Evolutionary conservation across 2,888 invertebrate species (phyloP).

Genomic region (Heterodera filipjevi): DNA sequence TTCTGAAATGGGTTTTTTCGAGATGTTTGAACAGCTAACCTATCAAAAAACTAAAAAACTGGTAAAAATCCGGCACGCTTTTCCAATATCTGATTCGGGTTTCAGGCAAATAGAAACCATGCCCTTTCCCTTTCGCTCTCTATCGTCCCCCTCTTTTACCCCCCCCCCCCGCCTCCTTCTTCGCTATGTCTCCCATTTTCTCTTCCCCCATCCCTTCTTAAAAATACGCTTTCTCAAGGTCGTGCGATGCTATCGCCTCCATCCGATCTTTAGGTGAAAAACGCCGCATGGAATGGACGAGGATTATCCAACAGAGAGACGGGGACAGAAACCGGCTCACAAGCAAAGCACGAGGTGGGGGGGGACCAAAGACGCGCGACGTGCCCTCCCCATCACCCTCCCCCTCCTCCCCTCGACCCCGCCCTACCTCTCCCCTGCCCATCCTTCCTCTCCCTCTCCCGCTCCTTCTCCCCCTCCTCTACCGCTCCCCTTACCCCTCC

Average conservation of each 20-base stretch:
- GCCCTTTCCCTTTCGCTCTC: too few species aligned
- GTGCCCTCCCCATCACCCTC: neutral
- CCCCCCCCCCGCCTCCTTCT: too few species aligned
- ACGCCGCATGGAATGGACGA: neutral
- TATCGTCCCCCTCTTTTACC: too few species aligned
- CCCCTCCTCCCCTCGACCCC: neutral
- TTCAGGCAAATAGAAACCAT: too few species aligned
- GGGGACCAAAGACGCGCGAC: neutral
- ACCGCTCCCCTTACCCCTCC: too few species aligned
- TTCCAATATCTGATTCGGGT: too few species aligned
- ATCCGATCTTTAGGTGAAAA: neutral
- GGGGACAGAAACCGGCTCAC: conserved; percentile 6
- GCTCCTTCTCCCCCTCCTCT: neutral
- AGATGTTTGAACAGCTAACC: too few species aligned
- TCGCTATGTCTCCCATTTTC: neutral
- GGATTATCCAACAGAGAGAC: neutral
- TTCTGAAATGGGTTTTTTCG: too few species aligned
- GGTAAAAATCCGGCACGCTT: too few species aligned
- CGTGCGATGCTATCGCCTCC: neutral
- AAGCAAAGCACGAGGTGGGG: neutral
- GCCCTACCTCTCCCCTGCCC: neutral
- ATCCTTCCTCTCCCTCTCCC: too few species aligned
- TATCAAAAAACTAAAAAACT: too few species aligned
- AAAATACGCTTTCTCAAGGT: neutral
- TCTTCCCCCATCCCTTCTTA: neutral